Base-by-base conservation (phyloP, 2,113 vertebrate genomes). In the Martes martes region DNA sequence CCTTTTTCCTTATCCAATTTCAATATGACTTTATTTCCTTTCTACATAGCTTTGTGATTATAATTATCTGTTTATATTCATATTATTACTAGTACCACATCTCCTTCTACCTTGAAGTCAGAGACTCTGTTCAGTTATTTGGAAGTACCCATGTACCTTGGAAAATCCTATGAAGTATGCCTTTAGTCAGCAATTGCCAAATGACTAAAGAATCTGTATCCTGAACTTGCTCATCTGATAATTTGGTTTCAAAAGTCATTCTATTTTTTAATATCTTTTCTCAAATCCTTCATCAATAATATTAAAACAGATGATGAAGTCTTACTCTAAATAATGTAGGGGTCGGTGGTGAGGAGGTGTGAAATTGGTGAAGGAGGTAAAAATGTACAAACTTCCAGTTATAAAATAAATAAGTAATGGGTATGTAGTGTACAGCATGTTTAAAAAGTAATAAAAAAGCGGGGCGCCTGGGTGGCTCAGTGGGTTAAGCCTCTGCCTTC, bases 161-260 rank as follows among this genome's bases (percentile, higher is more conserved):
- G 61, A 67, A 88, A 93, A n/a, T 26, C 13, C 36, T 14, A 28
- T 28, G 15, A 95, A 92, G 76, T 94, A 76, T 57, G 42, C 31
- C 15, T 67, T 67, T 67, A 33, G 31, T 73, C 11, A 52, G 71
- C 50, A 86, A 55, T 86, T 63, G 13, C n/a, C 52, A 88, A 84
- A 94, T 92, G 50, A 89, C 19, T 33, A 18, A 65, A 85, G 21
- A 65, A 23, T 69, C 24, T 4, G 0, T 83, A 79, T 87, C 42
- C 10, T 47, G 52, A 93, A 83, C 24, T 89, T 74, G 7, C 9
- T 94, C 6, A 63, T 39, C 52, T 80, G 79, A 79, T 73, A 89
- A 84, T 93, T 63, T 85, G 18, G 21, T 57, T 91, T 91, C 19
- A 80, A 59, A 88, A 91, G 55, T 69, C n/a, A 94, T 76, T 97